Base-by-base conservation (phyloP, 2,888 invertebrate genomes). In the Hirtodrosophila trivittata region DNA sequence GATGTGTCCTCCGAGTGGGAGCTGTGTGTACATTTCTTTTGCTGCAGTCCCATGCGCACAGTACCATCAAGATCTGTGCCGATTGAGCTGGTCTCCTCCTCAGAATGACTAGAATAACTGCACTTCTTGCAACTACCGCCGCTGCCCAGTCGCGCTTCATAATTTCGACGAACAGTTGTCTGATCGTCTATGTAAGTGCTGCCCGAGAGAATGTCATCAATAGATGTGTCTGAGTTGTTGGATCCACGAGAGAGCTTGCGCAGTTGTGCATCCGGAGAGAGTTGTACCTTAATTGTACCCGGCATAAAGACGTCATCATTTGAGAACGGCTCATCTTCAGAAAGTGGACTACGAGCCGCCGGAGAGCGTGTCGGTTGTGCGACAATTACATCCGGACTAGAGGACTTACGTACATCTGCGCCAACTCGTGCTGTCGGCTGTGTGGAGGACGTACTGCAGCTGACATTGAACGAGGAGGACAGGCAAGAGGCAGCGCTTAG, bases 1-100 rank as follows among this genome's bases (percentile, higher is more conserved):
- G 96, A 96, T 0, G 96, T 96, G 82, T 96, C 96, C 90, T 96
- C 96, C 4, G 96, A 96, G 90, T 96, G 95, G 0, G 95, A 95
- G 78, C 95, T 95, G 74, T 96, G 95, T 0, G 95, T 96, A 85
- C 95, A 95, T 88, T 95, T 96, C 83, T 95, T 95, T 63, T 94
- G 95, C 76, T 95, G 95, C 13, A 95, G 89, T 1, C 94, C 96
- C 85, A 95, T 94, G 88, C 95, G 94, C 0, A 96, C 96, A 0
- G 96, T 96, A 12, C 95, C 96, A 86, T 96, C 96, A 28, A 95
- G 92, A 83, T 95, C 95, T 0, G 95, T 95, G 0, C 95, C 95
- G 82, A 94, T 92, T 0, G 95, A 95, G 87, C 95, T 95, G 0
- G 95, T 94, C 88, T 95, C 95, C 82, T 93, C 93, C 87, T 95